Evolutionary conservation across 2,888 invertebrate species (phyloP).

Genomic region (Imbricaverruca yamaguchii): DNA sequence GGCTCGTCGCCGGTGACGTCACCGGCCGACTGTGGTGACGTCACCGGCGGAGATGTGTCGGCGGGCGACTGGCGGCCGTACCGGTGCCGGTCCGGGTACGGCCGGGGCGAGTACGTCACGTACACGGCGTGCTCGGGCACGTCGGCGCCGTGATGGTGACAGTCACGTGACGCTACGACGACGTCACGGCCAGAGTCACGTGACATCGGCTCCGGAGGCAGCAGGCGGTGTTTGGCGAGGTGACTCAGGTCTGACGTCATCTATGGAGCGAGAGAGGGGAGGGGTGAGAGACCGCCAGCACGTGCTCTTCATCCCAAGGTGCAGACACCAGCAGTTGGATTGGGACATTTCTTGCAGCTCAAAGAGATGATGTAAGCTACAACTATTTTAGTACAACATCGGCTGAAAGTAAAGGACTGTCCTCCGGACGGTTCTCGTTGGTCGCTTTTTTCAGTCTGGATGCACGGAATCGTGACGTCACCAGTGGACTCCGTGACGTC

Average conservation of each 20-base stretch:
- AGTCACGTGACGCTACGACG: background rate
- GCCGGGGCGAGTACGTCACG: background rate
- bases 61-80: background rate
- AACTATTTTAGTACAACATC: background rate
- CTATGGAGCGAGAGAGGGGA: background rate
- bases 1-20: background rate
- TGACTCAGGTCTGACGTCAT: background rate
- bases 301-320: background rate
- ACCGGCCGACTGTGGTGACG: background rate
- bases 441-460: too few species aligned
- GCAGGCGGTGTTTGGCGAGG: background rate
- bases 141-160: background rate
- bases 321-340: background rate
- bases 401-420: background rate
- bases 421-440: background rate
- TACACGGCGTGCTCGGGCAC: background rate
- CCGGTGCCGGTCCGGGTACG: background rate
- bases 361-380: background rate
- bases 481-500: too few species aligned
- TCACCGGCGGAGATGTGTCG: background rate
- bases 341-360: background rate
- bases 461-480: too few species aligned
- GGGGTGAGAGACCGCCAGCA: too few species aligned
- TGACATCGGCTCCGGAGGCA: background rate
- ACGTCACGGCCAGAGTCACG: too few species aligned